Evolutionary conservation across 2,113 vertebrate species (phyloP).

Genomic region (Jaculus jaculus): DNA sequence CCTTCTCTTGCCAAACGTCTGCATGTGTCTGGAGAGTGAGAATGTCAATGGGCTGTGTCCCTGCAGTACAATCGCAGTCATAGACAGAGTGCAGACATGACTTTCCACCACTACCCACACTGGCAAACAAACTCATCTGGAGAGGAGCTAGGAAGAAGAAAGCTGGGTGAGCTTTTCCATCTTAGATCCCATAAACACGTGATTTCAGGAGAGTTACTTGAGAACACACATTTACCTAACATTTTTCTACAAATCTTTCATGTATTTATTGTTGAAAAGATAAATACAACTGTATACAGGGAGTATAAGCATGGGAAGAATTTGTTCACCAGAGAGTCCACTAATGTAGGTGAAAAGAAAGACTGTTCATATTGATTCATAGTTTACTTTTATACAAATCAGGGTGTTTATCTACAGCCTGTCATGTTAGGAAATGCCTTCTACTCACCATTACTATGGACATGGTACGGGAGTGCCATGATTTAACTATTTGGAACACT

Average conservation of each 20-base stretch:
- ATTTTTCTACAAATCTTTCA: background rate
- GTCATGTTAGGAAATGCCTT: background rate
- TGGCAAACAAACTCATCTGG: fast-evolving
- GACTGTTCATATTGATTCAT: fast-evolving
- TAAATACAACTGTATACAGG: background rate
- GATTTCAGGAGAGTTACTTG: background rate
- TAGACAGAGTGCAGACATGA: background rate
- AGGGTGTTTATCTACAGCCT: fast-evolving
- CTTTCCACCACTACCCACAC: background rate
- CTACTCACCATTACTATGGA: background rate
- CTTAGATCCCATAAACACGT: background rate
- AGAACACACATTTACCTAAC: background rate
- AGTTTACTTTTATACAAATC: background rate
- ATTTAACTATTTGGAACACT: background rate
- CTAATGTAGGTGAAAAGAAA: background rate
- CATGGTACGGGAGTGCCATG: no score
- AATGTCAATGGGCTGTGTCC: background rate
- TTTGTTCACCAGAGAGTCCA: background rate
- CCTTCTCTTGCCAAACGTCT: background rate
- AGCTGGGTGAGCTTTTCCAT: background rate
- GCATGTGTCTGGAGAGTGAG: background rate
- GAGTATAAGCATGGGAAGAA: background rate
- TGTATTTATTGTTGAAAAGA: background rate
- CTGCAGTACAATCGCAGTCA: background rate
- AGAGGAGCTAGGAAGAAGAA: no score